These are phyloP conservation scores for Cynoglossus semilaevis DNA, from an alignment of 2,113 vertebrate species.

Conservation along the genomic window DNA sequence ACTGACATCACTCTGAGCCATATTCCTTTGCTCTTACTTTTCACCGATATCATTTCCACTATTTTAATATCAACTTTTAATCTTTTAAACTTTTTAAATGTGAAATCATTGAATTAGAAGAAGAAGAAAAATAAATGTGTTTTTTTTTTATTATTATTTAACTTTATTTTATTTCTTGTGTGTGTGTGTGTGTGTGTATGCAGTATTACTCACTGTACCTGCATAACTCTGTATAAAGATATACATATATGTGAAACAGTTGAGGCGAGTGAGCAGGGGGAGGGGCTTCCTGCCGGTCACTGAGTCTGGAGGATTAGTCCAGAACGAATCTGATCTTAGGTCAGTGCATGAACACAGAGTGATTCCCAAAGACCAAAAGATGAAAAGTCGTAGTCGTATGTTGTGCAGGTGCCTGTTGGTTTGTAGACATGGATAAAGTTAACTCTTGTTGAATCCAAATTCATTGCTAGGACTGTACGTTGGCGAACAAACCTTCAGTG, in stretches of 20 bases:
- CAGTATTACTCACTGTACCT: conserved; percentile 66
- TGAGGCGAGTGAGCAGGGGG: conserved; percentile 50
- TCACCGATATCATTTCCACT: conserved; percentile 79
- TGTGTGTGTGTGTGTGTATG: conserved; percentile 16
- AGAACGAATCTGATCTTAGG: too few relatives aligned
- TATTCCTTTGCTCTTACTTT: conserved; percentile 61
- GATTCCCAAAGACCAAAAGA: too few relatives aligned
- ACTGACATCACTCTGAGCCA: conserved; percentile 69
- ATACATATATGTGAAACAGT: conserved; percentile 73
- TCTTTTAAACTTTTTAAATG: conserved; percentile 73
- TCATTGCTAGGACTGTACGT: too few relatives aligned
- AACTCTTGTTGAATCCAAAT: too few relatives aligned
- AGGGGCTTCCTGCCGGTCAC: conserved; percentile 49
- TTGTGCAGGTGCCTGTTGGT: too few relatives aligned
- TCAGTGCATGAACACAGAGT: too few relatives aligned
- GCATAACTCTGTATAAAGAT: conserved; percentile 70
- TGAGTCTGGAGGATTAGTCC: conserved; percentile 37
- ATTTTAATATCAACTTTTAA: conserved; percentile 74
- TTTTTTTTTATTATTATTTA: conserved; percentile 11
- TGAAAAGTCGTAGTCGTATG: too few relatives aligned
- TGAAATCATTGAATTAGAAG: conserved; percentile 74
- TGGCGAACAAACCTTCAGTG: too few relatives aligned
- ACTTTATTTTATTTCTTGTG: conserved; percentile 4
- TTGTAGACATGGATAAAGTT: too few relatives aligned
- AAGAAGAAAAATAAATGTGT: conserved; percentile 39